Base-by-base conservation (phyloP, 2,113 vertebrate genomes). In the Silurus glanis region DNA sequence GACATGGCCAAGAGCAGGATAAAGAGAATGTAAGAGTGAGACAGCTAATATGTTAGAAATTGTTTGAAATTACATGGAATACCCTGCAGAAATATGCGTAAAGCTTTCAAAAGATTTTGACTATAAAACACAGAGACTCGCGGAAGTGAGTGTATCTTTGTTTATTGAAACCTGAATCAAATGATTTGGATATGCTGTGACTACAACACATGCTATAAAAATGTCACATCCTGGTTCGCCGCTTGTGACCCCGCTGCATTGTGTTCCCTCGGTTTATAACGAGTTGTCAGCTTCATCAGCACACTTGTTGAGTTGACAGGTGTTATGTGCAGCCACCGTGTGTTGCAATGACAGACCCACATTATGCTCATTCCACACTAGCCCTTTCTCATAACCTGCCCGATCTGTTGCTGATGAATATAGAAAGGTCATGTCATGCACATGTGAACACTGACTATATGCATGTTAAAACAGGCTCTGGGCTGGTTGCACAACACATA, bases 301-400 rank as follows among this genome's bases (percentile, higher is more conserved):
- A 85, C 80, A 82, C 80, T 56, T 85, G 87, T 88, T 84, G 82
- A 85, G 56, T 49, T 87, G 87, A 86, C 79, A 87, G 85, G 64
- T 88, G 87, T 83, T 80, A 59, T 53, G 28, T 51, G 37, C 19
- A 78, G 28, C 17, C 56, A 47, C 55, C 5, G 56, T 55, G 53
- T 53, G 19, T 61, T 69, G 82, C 56, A 25, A 58, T 51, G 83
- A 75, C 67, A 75, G 55, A 45, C 13, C 62, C 59, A 45, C 53
- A 25, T 66, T 64, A 25, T 9, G 14, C 75, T 82, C 37, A 25
- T 80, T 59, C 64, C 64, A 13, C 53, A 19, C 28, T 59, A 80
- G 9, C 16, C 55, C 37, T 47, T 86, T 74, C 79, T 74, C 66
- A 14, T n/a, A 82, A 64, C 14, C 85, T 62, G 16, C 56, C 55